Base-by-base conservation (phyloP, 2,797 vertebrate species). In the Galagoides demidoff region DNA sequence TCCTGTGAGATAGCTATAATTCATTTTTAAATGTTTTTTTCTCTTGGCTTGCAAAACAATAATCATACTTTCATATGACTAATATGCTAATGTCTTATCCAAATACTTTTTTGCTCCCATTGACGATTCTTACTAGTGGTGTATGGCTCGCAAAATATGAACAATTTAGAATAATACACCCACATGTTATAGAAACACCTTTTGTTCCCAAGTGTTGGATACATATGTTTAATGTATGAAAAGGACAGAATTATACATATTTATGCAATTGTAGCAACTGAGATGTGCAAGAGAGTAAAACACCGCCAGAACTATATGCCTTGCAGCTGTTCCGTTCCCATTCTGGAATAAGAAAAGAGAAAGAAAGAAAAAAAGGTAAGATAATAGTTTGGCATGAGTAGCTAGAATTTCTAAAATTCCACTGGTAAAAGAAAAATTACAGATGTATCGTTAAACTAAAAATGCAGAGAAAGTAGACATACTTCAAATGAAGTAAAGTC, bases 11-110 rank as follows among this genome's bases (percentile, higher is more conserved):
- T 71, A 64, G 11, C 29, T 85, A 45, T 2, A 68, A 37, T 83
- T 95, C 90, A 81, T 81, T 71, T 94, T 88, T 66, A 85, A 88
- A 85, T 13, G 1, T 87, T 86, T 85, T 31, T 37, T 68, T 59
- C 45, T 83, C 59, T 92, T 86, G 81, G 22, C 39, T 74, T 45
- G 23, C 0, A 34, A 85, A 87, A 49, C 23, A 79, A 55, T 3
- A 39, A 34, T 86, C 31, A 57, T 43, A 89, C 19, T n/a, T 88
- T 79, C 29, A 76, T 79, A 23, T 89, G 23, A 83, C 34, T 76
- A 76, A n/a, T 39, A 74, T 14, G 4, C 20, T 76, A 25, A 29
- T 49, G 29, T 89, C 71, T 49, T 22, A 89, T 55, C 29, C 59
- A 71, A 34, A 93, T 86, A 52, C 27, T 63, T 49, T 43, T 79